Evolutionary conservation across 92 coral and sea anemone genomes (phyloP).

Genomic region (Heliopora coerulea): DNA sequence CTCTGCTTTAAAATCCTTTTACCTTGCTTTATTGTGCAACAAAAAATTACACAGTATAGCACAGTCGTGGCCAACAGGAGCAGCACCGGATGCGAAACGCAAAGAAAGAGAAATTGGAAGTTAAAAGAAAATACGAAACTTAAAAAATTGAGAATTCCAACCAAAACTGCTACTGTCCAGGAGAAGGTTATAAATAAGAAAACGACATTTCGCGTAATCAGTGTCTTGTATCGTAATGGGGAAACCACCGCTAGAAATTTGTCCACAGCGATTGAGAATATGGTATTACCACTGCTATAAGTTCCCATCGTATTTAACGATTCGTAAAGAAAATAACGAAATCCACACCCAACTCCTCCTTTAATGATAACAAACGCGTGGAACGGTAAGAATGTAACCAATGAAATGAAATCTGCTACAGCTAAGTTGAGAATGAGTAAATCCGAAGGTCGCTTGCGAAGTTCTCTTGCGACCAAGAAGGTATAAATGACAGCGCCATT

Average conservation of each 20-base stretch:
- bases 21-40: not conserved
- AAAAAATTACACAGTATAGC: conserved; percentile 1
- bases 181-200: not conserved
- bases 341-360: not conserved
- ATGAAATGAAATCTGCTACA: not conserved
- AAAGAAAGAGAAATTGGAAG: not conserved
- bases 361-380: not conserved
- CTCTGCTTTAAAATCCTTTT: not conserved
- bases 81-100: not conserved
- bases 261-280: not conserved
- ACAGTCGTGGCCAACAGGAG: not conserved
- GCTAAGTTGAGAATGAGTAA: conserved; percentile 7
- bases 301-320: not conserved
- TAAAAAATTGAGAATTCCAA: not conserved
- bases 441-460: not conserved
- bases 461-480: conserved; percentile 12
- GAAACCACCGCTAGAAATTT: not conserved
- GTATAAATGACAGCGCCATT: not conserved
- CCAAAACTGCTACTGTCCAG: not conserved
- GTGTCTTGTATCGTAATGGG: not conserved
- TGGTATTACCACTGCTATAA: not conserved
- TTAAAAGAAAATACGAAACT: not conserved
- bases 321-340: not conserved
- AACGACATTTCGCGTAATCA: not conserved
- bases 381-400: not conserved